Evolutionary conservation across 2,113 vertebrate genomes (phyloP).

Genomic region (Ochotona princeps): DNA sequence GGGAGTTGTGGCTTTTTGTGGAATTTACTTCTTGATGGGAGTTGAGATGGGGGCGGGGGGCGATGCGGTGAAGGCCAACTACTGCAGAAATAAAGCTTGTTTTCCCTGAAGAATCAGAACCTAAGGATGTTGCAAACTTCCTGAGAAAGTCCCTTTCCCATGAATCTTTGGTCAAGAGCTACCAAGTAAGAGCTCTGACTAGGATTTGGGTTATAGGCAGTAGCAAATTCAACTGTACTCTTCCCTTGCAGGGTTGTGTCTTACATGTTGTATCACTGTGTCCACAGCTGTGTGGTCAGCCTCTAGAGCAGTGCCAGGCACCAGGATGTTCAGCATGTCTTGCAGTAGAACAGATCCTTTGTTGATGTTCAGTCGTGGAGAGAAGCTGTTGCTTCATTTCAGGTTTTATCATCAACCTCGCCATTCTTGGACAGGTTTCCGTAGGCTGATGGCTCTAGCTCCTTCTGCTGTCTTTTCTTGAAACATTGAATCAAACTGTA

Average conservation of each 20-base stretch:
- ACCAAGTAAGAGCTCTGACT: conserved; percentile 10
- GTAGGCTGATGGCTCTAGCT: not conserved
- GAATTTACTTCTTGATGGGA: conserved; percentile 63
- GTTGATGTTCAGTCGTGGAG: not conserved
- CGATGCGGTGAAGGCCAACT: conserved; percentile 16
- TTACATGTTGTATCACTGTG: not conserved
- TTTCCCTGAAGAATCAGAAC: conserved; percentile 29
- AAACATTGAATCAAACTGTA: conserved; percentile 17
- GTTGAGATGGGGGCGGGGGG: not conserved
- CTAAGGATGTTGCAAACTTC: conserved; percentile 9
- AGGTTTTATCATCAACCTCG: not conserved
- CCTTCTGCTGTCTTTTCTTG: not conserved
- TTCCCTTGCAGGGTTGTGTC: conserved; percentile 42
- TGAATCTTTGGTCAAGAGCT: conserved; percentile 47
- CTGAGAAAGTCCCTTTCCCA: conserved; percentile 23
- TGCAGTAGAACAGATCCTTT: not conserved
- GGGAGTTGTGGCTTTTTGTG: conserved; percentile 56
- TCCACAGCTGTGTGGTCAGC: conserved; percentile 40
- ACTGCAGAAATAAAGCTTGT: conserved; percentile 13
- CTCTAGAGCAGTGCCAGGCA: conserved; percentile 12
- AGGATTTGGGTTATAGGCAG: conserved; percentile 15
- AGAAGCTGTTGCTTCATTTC: not conserved
- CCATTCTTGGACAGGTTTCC: not conserved
- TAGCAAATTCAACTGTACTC: conserved; percentile 11
- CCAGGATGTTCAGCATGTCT: not conserved